Evolutionary conservation across 2,113 vertebrate genomes (phyloP).

Genomic region (Onychostruthus taczanowskii): DNA sequence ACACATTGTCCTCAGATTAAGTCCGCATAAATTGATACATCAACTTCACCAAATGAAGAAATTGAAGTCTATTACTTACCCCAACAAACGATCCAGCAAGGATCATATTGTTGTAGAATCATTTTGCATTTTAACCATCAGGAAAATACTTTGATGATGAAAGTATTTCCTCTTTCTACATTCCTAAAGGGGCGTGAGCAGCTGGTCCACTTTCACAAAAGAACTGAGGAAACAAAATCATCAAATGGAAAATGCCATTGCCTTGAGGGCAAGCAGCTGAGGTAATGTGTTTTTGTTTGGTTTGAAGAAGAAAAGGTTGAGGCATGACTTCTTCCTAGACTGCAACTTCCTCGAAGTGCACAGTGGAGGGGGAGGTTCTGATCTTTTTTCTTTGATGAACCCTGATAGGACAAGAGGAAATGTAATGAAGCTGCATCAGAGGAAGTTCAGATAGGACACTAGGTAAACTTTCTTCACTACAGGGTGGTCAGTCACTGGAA

Average conservation of each 20-base stretch:
- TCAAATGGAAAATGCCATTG: neutral
- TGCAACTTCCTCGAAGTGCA: neutral
- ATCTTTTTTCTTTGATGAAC: neutral
- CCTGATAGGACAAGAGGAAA: neutral
- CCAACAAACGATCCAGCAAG: neutral
- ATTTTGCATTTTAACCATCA: neutral
- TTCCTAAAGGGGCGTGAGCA: neutral
- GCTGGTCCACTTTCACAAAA: neutral
- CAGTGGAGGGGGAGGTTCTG: rapidly evolving
- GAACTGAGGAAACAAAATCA: neutral
- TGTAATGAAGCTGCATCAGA: rapidly evolving
- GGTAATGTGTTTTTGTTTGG: neutral
- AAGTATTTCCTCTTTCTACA: neutral
- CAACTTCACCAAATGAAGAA: neutral
- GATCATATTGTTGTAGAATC: neutral
- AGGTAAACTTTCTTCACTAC: neutral
- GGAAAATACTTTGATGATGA: neutral
- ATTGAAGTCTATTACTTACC: neutral
- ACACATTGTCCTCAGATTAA: neutral
- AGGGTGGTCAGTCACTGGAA: neutral
- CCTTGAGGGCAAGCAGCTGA: neutral
- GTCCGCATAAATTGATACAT: neutral
- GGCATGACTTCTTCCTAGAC: neutral
- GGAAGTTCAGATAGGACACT: neutral
- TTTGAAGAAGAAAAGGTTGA: neutral